Percentiles rank a stretch among this genome's conserved stretches.
phyloP scores from a whole-genome alignment of 2,888 invertebrate species.

The Amphipoea oculea region DNA sequence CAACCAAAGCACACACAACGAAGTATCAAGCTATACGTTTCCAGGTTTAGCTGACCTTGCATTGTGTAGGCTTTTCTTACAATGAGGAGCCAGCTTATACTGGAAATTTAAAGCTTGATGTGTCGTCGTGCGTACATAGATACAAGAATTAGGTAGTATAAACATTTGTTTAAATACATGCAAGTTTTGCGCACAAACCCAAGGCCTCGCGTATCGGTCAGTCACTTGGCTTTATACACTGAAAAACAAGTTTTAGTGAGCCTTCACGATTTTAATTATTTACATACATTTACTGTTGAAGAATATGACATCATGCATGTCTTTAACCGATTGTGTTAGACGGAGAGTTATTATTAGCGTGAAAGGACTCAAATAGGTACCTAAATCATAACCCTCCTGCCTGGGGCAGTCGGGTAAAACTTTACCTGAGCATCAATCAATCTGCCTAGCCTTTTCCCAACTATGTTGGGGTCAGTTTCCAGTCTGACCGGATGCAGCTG shows the following conservation, averaged over 20 bases:
- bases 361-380: neutral
- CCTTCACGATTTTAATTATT: constrained; percentile 20
- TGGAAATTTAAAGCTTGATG: neutral
- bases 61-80: too few relatives aligned
- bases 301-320: constrained; percentile 27
- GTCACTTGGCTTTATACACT: constrained; percentile 7
- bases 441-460: neutral
- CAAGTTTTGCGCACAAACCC: neutral
- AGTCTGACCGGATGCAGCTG: neutral
- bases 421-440: neutral
- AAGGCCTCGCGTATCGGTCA: constrained; percentile 40
- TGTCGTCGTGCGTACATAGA: neutral
- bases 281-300: constrained; percentile 17
- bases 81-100: neutral
- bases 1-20: too few relatives aligned
- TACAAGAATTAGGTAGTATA: neutral
- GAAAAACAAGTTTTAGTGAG: constrained; percentile 35
- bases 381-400: neutral
- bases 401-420: neutral
- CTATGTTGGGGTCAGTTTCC: neutral
- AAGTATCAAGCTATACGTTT: neutral
- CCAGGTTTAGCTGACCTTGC: too few relatives aligned
- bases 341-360: neutral
- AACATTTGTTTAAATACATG: constrained; percentile 32
- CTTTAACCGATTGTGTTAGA: neutral